Percentiles rank a stretch among this genome's conserved stretches.
Conservation (phyloP, 2,797 vertebrate species). For the Danio tinwini region DNA sequence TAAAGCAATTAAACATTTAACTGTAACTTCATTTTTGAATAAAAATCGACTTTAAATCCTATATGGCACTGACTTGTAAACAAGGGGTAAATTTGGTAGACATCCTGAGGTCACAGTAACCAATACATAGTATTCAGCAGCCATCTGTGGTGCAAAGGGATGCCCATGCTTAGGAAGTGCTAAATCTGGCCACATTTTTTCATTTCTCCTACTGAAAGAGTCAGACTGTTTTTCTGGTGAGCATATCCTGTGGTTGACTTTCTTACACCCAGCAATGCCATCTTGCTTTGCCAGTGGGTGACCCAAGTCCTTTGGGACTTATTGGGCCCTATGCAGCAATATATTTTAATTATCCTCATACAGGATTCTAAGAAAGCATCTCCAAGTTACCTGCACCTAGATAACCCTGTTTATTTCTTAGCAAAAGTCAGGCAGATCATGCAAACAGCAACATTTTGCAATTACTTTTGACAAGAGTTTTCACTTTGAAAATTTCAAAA, state of each 20-base stretch:
- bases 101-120: slow-evolving; percentile 22
- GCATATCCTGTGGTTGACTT: slow-evolving; percentile 73
- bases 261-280: slow-evolving; percentile 77
- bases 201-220: slow-evolving; percentile 68
- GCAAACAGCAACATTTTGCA: too few relatives aligned
- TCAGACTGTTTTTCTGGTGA: slow-evolving; percentile 67
- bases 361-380: not conserved
- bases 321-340: slow-evolving; percentile 32
- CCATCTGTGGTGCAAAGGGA: slow-evolving; percentile 67
- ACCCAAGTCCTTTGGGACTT: slow-evolving; percentile 60
- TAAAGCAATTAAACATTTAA: slow-evolving; percentile 34
- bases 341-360: slow-evolving; percentile 30
- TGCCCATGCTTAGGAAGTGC: slow-evolving; percentile 65
- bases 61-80: slow-evolving; percentile 46
- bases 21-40: slow-evolving; percentile 51
- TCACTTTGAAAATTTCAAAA: too few relatives aligned
- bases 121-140: slow-evolving; percentile 63
- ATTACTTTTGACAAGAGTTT: too few relatives aligned
- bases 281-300: slow-evolving; percentile 67
- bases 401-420: too few relatives aligned
- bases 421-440: too few relatives aligned
- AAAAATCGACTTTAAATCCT: slow-evolving; percentile 51
- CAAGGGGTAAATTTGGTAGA: slow-evolving; percentile 28
- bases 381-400: too few relatives aligned
- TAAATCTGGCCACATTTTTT: slow-evolving; percentile 75